Evolutionary conservation across 2,113 vertebrate species (phyloP).

Genomic region (Cyanoderma ruficeps): DNA sequence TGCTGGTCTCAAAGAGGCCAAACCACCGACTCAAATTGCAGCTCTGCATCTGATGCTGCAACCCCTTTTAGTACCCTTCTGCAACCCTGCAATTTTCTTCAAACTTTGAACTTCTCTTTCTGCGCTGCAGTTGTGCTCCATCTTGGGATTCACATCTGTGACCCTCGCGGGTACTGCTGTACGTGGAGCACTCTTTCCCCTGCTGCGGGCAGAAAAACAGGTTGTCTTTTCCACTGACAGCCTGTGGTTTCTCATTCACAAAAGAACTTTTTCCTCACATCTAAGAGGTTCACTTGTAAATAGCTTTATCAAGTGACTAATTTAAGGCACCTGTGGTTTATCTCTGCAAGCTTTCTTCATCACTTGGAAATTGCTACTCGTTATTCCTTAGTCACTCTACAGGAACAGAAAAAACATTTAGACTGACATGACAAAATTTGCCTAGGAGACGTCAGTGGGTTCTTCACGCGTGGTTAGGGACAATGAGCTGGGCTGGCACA

Average conservation of each 20-base stretch:
- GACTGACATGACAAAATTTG: conserved; percentile 27
- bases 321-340: conserved; percentile 30
- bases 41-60: not conserved
- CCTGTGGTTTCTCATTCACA: conserved; percentile 68
- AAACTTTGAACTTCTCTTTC: not conserved
- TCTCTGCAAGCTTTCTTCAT: conserved; percentile 22
- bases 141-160: conserved; percentile 22
- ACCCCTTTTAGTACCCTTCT: not conserved
- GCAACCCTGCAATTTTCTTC: not conserved
- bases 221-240: conserved; percentile 71
- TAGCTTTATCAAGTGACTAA: conserved; percentile 65
- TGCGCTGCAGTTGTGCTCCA: accelerated
- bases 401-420: conserved; percentile 44
- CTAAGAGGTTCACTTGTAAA: not conserved
- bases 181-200: conserved; percentile 30
- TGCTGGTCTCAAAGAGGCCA: not conserved
- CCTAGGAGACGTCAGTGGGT: conserved; percentile 53
- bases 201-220: not conserved
- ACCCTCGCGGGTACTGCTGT: accelerated
- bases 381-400: conserved; percentile 63
- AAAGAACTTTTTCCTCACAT: conserved; percentile 56
- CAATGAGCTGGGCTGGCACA: not conserved
- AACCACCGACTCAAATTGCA: not conserved
- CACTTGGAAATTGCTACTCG: conserved; percentile 65
- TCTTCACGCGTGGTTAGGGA: conserved; percentile 56